A percentile compares a stretch with the other conserved stretches of the same genome.
These are phyloP conservation scores for Pelvicachromis taeniatus DNA, from an alignment of 2,113 vertebrate species.

Conservation along the genomic window DNA sequence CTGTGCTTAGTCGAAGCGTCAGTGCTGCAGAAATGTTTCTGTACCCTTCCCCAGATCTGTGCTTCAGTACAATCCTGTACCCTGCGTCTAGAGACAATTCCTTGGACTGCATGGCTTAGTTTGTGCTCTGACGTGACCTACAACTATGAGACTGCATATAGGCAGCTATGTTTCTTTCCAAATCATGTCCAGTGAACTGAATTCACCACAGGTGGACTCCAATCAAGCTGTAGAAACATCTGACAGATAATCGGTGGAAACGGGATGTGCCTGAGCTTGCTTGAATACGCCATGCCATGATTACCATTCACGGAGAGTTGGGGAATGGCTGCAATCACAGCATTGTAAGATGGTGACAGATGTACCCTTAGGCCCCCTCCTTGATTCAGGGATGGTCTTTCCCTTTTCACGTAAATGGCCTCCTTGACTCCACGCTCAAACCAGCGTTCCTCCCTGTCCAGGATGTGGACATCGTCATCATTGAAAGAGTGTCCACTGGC, in stretches of 20 bases:
- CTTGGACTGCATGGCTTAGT: background rate
- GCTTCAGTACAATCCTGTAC: background rate
- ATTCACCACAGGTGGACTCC: background rate
- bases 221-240: background rate
- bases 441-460: too few relatives aligned
- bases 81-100: background rate
- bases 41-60: background rate
- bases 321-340: too few relatives aligned
- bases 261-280: background rate
- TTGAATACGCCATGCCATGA: too few relatives aligned
- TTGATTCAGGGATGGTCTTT: too few relatives aligned
- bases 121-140: background rate
- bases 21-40: background rate
- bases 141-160: background rate
- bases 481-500: too few relatives aligned
- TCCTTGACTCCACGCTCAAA: too few relatives aligned
- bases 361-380: too few relatives aligned
- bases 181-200: background rate
- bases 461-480: too few relatives aligned
- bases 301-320: too few relatives aligned
- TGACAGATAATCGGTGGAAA: background rate
- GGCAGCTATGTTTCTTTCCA: background rate
- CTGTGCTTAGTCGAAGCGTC: background rate
- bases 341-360: too few relatives aligned
- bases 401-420: too few relatives aligned